Conservation (phyloP, 2,888 invertebrate genomes). For the Drosophila anomalata region DNA sequence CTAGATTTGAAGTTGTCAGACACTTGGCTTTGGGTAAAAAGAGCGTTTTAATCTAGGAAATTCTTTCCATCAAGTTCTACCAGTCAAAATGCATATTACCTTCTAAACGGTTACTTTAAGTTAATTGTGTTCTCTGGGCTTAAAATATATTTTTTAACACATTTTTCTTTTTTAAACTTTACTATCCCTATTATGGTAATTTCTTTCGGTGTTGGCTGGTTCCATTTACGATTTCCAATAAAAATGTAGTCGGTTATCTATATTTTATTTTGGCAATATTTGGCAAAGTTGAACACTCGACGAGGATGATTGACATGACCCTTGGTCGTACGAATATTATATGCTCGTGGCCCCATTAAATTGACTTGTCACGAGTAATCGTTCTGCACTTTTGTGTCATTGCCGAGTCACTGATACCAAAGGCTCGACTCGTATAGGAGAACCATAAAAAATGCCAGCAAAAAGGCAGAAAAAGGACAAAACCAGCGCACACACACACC, state of each 20-base stretch:
- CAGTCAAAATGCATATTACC: background rate
- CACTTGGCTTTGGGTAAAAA: background rate
- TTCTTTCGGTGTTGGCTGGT: constrained; percentile 12
- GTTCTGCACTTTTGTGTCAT: constrained; percentile 58
- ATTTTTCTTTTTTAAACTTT: no score
- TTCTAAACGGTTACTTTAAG: background rate
- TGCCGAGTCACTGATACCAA: constrained; percentile 61
- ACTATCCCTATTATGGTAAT: background rate
- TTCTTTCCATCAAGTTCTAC: background rate
- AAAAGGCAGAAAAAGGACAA: constrained; percentile 19
- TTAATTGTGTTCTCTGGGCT: background rate
- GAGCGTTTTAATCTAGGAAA: background rate
- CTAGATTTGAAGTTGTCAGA: constrained; percentile 7
- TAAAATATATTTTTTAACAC: no score
- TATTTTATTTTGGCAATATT: constrained; percentile 38
- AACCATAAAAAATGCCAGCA: constrained; percentile 34
- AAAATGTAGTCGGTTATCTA: constrained; percentile 33
- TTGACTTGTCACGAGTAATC: constrained; percentile 52
- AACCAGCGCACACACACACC: constrained; percentile 5
- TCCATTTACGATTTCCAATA: constrained; percentile 9
- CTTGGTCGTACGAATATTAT: constrained; percentile 11
- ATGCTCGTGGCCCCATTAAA: constrained; percentile 41
- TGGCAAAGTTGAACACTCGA: constrained; percentile 19
- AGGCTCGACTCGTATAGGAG: constrained; percentile 44
- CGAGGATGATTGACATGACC: constrained; percentile 40